Base-by-base conservation (phyloP, 2,797 vertebrate species). In the Gallirallus australis region DNA sequence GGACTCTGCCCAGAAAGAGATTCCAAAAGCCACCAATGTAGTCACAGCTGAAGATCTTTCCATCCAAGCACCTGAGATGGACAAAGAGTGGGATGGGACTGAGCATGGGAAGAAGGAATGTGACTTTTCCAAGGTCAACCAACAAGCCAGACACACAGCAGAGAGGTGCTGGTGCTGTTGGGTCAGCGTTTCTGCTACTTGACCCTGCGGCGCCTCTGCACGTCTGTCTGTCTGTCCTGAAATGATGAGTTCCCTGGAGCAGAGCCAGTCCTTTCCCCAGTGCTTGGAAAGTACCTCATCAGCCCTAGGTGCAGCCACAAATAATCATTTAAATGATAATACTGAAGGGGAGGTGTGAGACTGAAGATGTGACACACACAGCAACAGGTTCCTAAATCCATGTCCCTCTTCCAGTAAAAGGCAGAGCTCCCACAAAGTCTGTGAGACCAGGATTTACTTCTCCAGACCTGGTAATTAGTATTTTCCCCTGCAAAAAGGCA, bases 131-230 rank as follows among this genome's bases (percentile, higher is more conserved):
- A 89, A 91, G 89, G 87, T 90, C 79, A 90, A 2, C 21, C 79
- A 48, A 2, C 12, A 4, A 39, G 61, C 31, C n/a, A 31, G 73
- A 73, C 0, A 0, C 68, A 12, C 10, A 4, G 77, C 8, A 42
- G 66, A 9, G 39, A 8, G 40, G 35, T 4, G 23, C 85, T 70
- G 89, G 28, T 6, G 9, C 87, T 80, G 78, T 27, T 59, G 54
- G 93, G 47, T 86, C 93, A 79, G 91, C 79, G 13, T 19, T 83
- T 91, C 85, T 96, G 91, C 65, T 87, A 19, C 95, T 75, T 80
- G 90, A 40, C 89, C 89, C 31, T 5, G 77, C 1, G 15, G 75
- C 4, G 35, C 92, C 91, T 95, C 77, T 33, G 42, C 0, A 0
- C 3, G 20, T 87, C 86, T 24, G 47, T 47, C 47, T 47, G 72